Conservation (phyloP, 1,140 invertebrate species). For the Zaprionus capensis region DNA sequence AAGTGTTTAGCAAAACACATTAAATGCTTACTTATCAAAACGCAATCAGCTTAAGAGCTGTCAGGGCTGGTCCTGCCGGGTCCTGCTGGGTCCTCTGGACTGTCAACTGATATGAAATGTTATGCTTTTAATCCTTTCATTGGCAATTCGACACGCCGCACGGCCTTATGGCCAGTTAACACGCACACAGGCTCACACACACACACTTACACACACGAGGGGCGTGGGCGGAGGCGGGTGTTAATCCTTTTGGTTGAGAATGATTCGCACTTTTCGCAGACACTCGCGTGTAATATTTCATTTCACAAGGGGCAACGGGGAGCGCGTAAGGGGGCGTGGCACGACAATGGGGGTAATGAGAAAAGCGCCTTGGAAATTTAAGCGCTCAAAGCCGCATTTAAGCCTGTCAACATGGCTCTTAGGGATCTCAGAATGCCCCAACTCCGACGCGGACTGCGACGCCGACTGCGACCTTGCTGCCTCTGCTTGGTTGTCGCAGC, state of each 20-base stretch:
- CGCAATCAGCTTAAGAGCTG: constrained; percentile 76
- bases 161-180: constrained; percentile 46
- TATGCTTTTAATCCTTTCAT: constrained; percentile 76
- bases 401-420: constrained; percentile 54
- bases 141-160: constrained; percentile 47
- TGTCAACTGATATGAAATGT: constrained; percentile 65
- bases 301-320: constrained; percentile 29
- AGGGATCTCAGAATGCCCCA: not conserved
- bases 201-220: constrained; percentile 7
- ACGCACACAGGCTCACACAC: constrained; percentile 27
- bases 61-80: constrained; percentile 18
- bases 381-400: constrained; percentile 54
- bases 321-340: not conserved
- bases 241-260: constrained; percentile 45
- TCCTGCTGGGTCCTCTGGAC: constrained; percentile 17
- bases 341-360: constrained; percentile 35
- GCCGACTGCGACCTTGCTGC: constrained; percentile 13
- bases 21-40: constrained; percentile 81
- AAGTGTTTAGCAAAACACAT: constrained; percentile 78
- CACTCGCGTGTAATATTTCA: constrained; percentile 52
- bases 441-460: not conserved
- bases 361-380: constrained; percentile 57
- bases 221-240: not conserved
- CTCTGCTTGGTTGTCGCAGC: constrained; percentile 26
- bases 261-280: constrained; percentile 62